A percentile compares a stretch with the other conserved stretches of the same genome.
Evolutionary conservation across 2,888 invertebrate genomes (phyloP).

Genomic region (Colletes collaris): DNA sequence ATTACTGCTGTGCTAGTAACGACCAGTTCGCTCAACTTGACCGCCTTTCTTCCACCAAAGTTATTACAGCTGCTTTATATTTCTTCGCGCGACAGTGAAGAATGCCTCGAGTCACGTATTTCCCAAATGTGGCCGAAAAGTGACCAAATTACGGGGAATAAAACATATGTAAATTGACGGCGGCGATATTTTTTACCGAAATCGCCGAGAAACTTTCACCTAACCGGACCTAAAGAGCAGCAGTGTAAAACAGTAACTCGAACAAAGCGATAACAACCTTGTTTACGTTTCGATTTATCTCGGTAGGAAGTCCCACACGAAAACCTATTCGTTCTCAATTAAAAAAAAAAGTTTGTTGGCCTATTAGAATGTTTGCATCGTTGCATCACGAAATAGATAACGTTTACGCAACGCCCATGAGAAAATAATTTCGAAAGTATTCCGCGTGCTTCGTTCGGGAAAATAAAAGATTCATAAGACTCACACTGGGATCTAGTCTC

Average conservation of each 20-base stretch:
- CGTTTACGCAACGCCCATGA: too few species aligned
- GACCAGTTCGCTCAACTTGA: slow-evolving; percentile 5
- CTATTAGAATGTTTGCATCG: too few species aligned
- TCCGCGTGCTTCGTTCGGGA: too few species aligned
- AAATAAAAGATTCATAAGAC: too few species aligned
- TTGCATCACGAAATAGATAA: too few species aligned
- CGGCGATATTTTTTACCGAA: background rate
- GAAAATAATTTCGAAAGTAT: too few species aligned
- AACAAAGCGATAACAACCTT: background rate
- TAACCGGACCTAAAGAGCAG: background rate
- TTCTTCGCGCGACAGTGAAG: background rate
- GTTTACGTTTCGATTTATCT: too few species aligned
- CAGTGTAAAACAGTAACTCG: background rate
- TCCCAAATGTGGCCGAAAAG: slow-evolving; percentile 3
- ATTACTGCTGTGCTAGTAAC: background rate
- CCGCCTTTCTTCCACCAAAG: background rate
- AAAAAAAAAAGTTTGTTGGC: too few species aligned
- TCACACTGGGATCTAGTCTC: too few species aligned
- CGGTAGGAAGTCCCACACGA: too few species aligned
- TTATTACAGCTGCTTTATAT: background rate
- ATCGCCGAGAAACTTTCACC: slow-evolving; percentile 28
- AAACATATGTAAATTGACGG: background rate
- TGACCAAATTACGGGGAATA: slow-evolving; percentile 19
- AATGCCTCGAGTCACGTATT: background rate
- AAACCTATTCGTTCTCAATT: too few species aligned